These are phyloP conservation scores for Mantis religiosa DNA, from an alignment of 2,888 invertebrate species.

Conservation along the genomic window DNA sequence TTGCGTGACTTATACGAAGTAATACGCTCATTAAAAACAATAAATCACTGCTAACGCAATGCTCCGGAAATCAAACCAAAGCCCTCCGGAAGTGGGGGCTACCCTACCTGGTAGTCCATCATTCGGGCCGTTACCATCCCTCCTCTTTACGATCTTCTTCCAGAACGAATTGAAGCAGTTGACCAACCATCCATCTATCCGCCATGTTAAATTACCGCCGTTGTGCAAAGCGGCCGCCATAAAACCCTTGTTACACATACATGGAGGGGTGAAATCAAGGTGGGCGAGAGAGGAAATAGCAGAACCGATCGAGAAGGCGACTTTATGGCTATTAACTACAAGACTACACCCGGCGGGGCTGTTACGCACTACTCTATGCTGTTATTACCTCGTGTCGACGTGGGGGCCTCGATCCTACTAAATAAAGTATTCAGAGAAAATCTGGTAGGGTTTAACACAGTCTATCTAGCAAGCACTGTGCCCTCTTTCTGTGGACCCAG, in stretches of 20 bases:
- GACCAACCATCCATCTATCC: not conserved
- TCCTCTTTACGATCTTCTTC: not conserved
- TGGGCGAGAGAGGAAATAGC: not conserved
- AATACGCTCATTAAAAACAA: not conserved
- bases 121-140: not conserved
- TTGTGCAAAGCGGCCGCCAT: not conserved
- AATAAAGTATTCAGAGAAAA: not conserved
- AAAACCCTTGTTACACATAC: not conserved
- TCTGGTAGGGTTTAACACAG: too few species aligned
- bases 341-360: not conserved
- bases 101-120: not conserved
- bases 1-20: not conserved
- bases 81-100: not conserved
- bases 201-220: not conserved
- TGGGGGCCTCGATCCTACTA: not conserved
- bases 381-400: not conserved
- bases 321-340: not conserved
- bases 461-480: too few species aligned
- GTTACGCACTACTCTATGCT: not conserved
- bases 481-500: too few species aligned
- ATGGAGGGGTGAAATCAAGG: not conserved
- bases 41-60: not conserved
- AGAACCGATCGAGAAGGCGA: not conserved
- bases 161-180: not conserved
- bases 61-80: not conserved